Conservation (phyloP, 1,140 invertebrate genomes). For the Tetragnatha versicolor region DNA sequence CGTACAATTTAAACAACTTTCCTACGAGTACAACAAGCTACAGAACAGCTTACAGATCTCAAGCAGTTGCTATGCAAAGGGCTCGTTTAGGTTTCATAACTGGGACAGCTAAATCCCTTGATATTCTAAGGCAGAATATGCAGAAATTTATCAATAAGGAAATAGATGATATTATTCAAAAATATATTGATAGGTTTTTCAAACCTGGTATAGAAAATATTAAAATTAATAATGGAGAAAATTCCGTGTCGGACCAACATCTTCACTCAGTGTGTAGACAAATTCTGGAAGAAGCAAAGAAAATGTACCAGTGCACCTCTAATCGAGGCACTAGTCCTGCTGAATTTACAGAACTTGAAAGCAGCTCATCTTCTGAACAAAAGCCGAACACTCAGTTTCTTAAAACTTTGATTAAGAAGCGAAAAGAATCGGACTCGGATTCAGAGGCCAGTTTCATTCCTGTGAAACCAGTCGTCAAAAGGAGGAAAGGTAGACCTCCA, state of each 20-base stretch:
- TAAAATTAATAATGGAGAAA: slow-evolving; percentile 74
- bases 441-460: slow-evolving; percentile 65
- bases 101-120: slow-evolving; percentile 75
- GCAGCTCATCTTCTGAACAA: slow-evolving; percentile 57
- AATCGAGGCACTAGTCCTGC: slow-evolving; percentile 62
- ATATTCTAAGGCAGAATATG: slow-evolving; percentile 76
- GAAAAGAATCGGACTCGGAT: slow-evolving; percentile 72
- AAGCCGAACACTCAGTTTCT: slow-evolving; percentile 60
- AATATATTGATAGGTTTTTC: slow-evolving; percentile 67
- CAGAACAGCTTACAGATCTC: slow-evolving; percentile 51
- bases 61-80: slow-evolving; percentile 54
- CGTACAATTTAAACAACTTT: slow-evolving; percentile 54
- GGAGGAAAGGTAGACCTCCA: slow-evolving; percentile 62
- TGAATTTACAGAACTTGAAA: slow-evolving; percentile 61
- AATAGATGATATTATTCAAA: slow-evolving; percentile 69
- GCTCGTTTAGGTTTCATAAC: slow-evolving; percentile 57
- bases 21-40: slow-evolving; percentile 49
- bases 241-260: slow-evolving; percentile 78
- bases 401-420: slow-evolving; percentile 69
- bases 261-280: slow-evolving; percentile 76
- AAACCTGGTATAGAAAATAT: slow-evolving; percentile 82
- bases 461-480: slow-evolving; percentile 58
- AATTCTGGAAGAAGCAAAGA: slow-evolving; percentile 75
- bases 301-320: slow-evolving; percentile 58
- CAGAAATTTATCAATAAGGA: slow-evolving; percentile 79